These are phyloP conservation scores for Drosophila tripunctata DNA, from an alignment of 2,888 invertebrate species.

Conservation along the genomic window DNA sequence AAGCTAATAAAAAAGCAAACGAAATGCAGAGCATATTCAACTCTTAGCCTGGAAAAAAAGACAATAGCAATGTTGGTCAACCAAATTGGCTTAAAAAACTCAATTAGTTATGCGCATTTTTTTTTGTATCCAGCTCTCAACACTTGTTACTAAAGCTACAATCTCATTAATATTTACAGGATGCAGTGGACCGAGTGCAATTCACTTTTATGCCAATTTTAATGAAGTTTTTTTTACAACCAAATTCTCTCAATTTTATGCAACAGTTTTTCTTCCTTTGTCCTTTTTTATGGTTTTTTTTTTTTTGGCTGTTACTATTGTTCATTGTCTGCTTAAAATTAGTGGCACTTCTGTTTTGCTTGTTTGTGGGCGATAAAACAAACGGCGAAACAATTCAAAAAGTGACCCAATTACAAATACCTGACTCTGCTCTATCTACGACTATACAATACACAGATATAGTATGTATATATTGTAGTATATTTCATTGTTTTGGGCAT, in stretches of 20 bases:
- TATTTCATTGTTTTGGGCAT: constrained; percentile 53
- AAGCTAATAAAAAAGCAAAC: constrained; percentile 19
- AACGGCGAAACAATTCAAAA: constrained; percentile 20
- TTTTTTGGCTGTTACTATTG: neutral
- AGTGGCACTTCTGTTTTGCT: constrained; percentile 70
- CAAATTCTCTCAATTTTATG: constrained; percentile 38
- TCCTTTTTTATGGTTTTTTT: neutral
- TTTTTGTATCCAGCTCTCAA: constrained; percentile 11
- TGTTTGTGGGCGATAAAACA: constrained; percentile 36
- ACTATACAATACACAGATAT: neutral
- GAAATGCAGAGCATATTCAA: neutral
- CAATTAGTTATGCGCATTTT: constrained; percentile 56
- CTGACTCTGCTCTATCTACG: constrained; percentile 13
- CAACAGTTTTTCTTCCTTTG: constrained; percentile 44
- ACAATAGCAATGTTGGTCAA: constrained; percentile 44
- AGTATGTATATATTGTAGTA: constrained; percentile 2
- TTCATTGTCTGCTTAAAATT: constrained; percentile 48
- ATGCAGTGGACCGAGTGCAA: constrained; percentile 36
- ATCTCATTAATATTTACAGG: constrained; percentile 54
- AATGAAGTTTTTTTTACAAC: constrained; percentile 37
- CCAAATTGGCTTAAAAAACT: constrained; percentile 42
- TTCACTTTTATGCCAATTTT: constrained; percentile 36
- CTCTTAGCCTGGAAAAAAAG: constrained; percentile 7
- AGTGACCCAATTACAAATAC: constrained; percentile 67
- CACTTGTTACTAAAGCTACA: constrained; percentile 11